Base-by-base conservation (phyloP, 2,888 invertebrate species). In the Synergus laeviventris region DNA sequence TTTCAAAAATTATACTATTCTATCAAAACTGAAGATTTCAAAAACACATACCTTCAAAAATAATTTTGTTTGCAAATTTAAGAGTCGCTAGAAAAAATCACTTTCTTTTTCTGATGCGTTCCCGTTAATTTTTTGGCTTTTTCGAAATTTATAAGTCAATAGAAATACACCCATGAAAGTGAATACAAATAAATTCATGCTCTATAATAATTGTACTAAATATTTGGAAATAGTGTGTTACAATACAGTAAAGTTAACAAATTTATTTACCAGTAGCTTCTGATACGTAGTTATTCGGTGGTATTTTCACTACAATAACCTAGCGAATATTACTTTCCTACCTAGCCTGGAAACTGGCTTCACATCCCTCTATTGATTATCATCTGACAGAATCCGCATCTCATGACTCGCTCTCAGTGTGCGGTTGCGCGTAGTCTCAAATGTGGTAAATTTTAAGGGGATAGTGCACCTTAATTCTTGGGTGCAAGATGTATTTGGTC, bases 351-450 rank as follows among this genome's bases (percentile, higher is more conserved):
- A 45, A 45, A 66, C 21, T 24, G 45, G 24, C 66, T 45, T 18
- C 66, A 66, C 21, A 24, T 24, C 21, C 45, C 45, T 16, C 24
- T 66, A 66, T 66, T 66, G 66, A 66, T 61, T 24, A 24, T 21
- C 45, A 45, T 45, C 42, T 45, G 21, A 18, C 64, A 42, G 42
- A 21, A 66, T 45, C 24, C 42, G 66, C 36, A 61, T n/a, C 18
- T 66, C 7, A 5, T 0, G 7, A 31, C 3, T 14, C 11, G 24
- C 42, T 45, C 42, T 45, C 49, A 18, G 49, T 66, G 24, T 42
- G 66, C 66, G 66, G 42, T 42, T 66, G 24, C 45, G 66, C 66
- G 66, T 45, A 66, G 66, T 66, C 42, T 66, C 66, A 24, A 45
- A 8, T 24, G 9, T 24, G 45, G 24, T 73, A n/a, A 73, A 74